These are phyloP conservation scores for Parnassius orleans DNA, from an alignment of 2,888 invertebrate species.

Conservation along the genomic window DNA sequence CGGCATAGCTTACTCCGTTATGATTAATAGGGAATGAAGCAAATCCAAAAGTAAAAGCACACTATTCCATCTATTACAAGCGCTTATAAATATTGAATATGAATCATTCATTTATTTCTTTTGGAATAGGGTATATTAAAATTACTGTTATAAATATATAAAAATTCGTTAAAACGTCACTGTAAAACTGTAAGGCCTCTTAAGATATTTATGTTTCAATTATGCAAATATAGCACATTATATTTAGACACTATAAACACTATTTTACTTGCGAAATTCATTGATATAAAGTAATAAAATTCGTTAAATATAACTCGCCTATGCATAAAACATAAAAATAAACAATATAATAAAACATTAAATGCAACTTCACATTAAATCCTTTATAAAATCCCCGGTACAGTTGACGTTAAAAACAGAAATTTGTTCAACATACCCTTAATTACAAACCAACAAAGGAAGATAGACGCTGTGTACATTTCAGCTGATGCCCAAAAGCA, in stretches of 20 bases:
- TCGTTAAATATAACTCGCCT: neutral
- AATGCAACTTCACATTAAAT: constrained; percentile 17
- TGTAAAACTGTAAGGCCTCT: constrained; percentile 5
- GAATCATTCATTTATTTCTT: neutral
- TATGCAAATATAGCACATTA: neutral
- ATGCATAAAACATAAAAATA: neutral
- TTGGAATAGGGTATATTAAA: neutral
- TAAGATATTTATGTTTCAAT: constrained; percentile 1
- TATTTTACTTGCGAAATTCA: too few relatives aligned
- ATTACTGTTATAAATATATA: constrained; percentile 7
- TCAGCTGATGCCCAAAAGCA: too few relatives aligned
- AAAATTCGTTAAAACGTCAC: neutral
- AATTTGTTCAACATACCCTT: constrained; percentile 17
- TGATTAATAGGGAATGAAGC: neutral
- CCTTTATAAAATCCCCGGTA: constrained; percentile 9
- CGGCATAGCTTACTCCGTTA: neutral
- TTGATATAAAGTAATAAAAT: constrained; percentile 1
- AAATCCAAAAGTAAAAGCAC: too few relatives aligned
- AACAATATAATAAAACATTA: constrained; percentile 14
- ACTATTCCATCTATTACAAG: too few relatives aligned
- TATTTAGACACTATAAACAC: too few relatives aligned
- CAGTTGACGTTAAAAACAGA: neutral
- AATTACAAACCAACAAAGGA: neutral
- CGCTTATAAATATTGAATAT: too few relatives aligned
- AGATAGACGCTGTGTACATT: too few relatives aligned